Evolutionary conservation across 1,140 invertebrate species (phyloP), one percentile per base, ranked within the genome.

Genomic region (Holotrichia oblita): DNA sequence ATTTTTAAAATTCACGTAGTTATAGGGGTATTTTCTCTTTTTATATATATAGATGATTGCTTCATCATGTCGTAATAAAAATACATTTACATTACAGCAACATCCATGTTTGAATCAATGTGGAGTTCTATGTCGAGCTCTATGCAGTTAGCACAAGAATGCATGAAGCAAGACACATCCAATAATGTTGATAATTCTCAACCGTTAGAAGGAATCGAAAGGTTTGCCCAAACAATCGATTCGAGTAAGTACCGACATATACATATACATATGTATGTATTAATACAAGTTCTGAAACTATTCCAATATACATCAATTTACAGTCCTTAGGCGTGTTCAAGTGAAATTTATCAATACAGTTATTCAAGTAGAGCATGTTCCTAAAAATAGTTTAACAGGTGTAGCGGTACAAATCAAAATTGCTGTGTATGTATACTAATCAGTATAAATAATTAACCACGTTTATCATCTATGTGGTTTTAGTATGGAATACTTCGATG

Each of bases 61-160:
- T n/a, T n/a, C n/a, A n/a, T n/a, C n/a, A n/a, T n/a, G n/a, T n/a
- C n/a, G 7, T 48, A 12, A 12, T 41, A 10, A 12, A 48, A 48
- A 48, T 40, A 20, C 40, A 40, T 17, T 9, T 41, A 6, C 73
- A 40, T 84, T 83, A 24, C 85, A 89, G 91, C 91, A 79, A 93
- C 93, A 6, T 96, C 95, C 1, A 96, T 97, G 94, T 91, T 97
- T 83, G 96, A 97, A 85, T 98, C 96, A 0, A 97, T 98, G 94
- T 97, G 95, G 93, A 96, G 93, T 44, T 96, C 94, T 0, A 97
- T 98, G 93, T 96, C 94, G 44, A 96, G 94, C 24, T 97, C 96
- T 75, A 95, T 98, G 91, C 95, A 98, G 87, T 89, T 99, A 78
- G 97, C 97, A 2, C 93, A 97, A 83, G 96, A 98, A 86, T 97